Evolutionary conservation across 2,113 vertebrate species (phyloP), one percentile per base, ranked within the genome.

Genomic region (Corvus hawaiiensis): DNA sequence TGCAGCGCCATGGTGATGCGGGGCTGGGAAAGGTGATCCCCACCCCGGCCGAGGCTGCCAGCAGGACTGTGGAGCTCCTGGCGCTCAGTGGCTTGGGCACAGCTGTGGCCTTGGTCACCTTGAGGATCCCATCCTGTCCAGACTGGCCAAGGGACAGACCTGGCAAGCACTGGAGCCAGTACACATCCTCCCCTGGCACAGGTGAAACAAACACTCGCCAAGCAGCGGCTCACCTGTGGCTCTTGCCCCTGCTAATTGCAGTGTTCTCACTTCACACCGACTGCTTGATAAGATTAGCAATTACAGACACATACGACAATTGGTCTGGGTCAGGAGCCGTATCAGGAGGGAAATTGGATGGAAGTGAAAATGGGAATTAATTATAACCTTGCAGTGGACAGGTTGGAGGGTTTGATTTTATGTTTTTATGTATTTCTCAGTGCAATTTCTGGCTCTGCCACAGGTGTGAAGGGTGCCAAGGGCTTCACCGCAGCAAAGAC

Each of bases 311-410:
- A 63, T 7, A 39, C 1, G 3, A 27, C 95, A 93, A 83, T 87
- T 72, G 94, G 52, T 8, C 61, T 41, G 94, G 81, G 52, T n/a
- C 39, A 74, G 81, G 84, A 96, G 90, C 82, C 11, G 35, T 2
- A 82, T 6, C 49, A 49, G 49, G 82, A 86, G 86, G 93, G 79
- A 90, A 94, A 96, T 86, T 92, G 92, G 86, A 62, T 68, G 10
- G 88, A 82, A 87, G 69, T n/a, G 68, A 56, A 72, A 86, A 84
- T 22, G 48, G 82, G 83, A 86, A 91, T 95, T 93, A 93, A 97
- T 93, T 85, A 86, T 22, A 94, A 23, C 41, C 94, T 52, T 85
- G 78, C 89, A 64, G 64, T 5, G 2, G 61, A 9, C 32, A 46
- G 72, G 10, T 4, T 4, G 16, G 33, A 82, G 56, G 58, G 5